Evolutionary conservation across 2,888 invertebrate genomes (phyloP).

Genomic region (Sussaba pulchella): DNA sequence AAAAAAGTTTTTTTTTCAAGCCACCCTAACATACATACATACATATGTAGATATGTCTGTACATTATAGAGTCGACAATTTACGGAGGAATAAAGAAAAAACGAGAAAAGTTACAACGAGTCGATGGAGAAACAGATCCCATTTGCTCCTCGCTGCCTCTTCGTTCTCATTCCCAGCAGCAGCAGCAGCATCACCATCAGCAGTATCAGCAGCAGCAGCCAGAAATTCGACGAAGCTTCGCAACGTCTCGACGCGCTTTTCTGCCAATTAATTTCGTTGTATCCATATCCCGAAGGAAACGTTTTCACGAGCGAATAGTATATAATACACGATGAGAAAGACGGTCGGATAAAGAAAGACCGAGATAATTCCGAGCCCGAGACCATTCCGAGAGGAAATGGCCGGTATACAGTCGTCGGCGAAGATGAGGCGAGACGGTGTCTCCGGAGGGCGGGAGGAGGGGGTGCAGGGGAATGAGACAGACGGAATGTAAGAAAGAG

Average conservation of each 20-base stretch:
- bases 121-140: slow-evolving; percentile 38
- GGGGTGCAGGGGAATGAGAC: slow-evolving; percentile 17
- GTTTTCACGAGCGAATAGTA: slow-evolving; percentile 61
- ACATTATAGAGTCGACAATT: neutral
- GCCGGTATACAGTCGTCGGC: slow-evolving; percentile 1
- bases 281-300: slow-evolving; percentile 72
- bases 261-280: slow-evolving; percentile 73
- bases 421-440: slow-evolving; percentile 49
- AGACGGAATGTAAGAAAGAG: neutral
- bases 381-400: slow-evolving; percentile 1
- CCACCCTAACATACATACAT: no score
- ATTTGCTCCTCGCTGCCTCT: slow-evolving; percentile 49
- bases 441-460: slow-evolving; percentile 24
- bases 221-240: slow-evolving; percentile 53
- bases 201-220: slow-evolving; percentile 20
- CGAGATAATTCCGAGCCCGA: slow-evolving; percentile 35
- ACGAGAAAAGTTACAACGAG: slow-evolving; percentile 13
- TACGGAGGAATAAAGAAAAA: neutral
- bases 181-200: slow-evolving; percentile 20
- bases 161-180: slow-evolving; percentile 29
- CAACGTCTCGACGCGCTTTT: slow-evolving; percentile 62
- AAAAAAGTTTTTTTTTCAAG: no score
- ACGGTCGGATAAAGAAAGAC: slow-evolving; percentile 63
- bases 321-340: slow-evolving; percentile 58
- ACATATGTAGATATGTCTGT: neutral